These are phyloP conservation scores for Tenodera sinensis DNA, from an alignment of 2,888 invertebrate species.

Conservation along the genomic window DNA sequence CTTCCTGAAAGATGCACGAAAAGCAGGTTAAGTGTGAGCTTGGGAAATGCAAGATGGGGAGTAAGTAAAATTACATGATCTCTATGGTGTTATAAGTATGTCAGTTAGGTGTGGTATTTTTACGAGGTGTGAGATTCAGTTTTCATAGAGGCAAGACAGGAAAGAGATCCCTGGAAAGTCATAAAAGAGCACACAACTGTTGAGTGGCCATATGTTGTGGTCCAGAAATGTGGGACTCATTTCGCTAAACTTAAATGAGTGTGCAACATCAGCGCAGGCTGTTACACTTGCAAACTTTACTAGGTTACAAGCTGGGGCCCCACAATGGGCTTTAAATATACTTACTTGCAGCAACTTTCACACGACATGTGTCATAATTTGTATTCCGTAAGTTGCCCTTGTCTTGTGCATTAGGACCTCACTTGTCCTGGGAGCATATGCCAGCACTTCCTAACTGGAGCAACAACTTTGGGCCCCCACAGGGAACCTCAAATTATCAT, in stretches of 20 bases:
- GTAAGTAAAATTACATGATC: background rate
- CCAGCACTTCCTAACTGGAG: background rate
- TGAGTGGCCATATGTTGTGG: background rate
- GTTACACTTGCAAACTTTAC: background rate
- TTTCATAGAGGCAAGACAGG: background rate
- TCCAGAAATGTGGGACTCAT: background rate
- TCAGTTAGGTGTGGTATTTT: background rate
- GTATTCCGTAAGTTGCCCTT: background rate
- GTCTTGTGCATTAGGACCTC: background rate
- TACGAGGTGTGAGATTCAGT: background rate
- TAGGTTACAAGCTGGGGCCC: background rate
- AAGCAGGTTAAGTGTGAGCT: no score
- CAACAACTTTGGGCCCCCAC: no score
- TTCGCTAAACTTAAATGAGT: background rate
- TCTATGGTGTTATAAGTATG: background rate
- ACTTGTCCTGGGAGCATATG: background rate
- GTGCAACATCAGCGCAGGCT: background rate
- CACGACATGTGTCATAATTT: background rate
- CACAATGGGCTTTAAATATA: background rate
- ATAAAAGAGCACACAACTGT: background rate
- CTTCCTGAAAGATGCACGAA: no score
- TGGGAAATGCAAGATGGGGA: background rate
- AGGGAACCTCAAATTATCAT: background rate
- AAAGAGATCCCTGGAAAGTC: background rate
- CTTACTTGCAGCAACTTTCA: background rate